Base-by-base conservation (phyloP, 2,888 invertebrate genomes). In the Cryptocephalus primarius region DNA sequence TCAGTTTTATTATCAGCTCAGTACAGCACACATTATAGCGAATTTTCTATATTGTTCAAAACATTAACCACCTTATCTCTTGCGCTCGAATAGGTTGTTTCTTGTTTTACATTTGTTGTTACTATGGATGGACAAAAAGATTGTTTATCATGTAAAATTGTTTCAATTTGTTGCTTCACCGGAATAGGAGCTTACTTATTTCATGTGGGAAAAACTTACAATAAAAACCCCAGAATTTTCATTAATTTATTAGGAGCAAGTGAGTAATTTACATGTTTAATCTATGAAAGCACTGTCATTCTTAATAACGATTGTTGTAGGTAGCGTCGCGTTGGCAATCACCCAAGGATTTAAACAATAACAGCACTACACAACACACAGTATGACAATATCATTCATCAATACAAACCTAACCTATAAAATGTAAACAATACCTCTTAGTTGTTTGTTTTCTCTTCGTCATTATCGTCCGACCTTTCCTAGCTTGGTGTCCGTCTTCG, bases 401-500 rank as follows among this genome's bases (percentile, higher is more conserved):
- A 36, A 36, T 6, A 36, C 4, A 6, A n/a, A n/a, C n/a, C 4
- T 36, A 11, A 36, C 12, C 38, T 36, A 11, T 39, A 39, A 39
- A 39, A 8, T 39, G 8, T 39, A 9, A 42, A 12, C 31, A 42
- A 14, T 32, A n/a, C 33, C 8, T 9, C 12, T 14, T n/a, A 32
- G 8, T 10, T 8, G 9, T 11, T 10, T 42, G 13, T 32, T 42
- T 42, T 31, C 34, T 9, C 57, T 70, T n/a, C n/a, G n/a, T n/a
- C n/a, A n/a, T n/a, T 71, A 80, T 60, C 70, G 72, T 53, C 96
- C 96, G 56, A 96, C 94, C 79, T 89, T 87, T 44, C 96, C 96
- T 41, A 97, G 73, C 66, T 83, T 85, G 0, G 93, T 90, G 65
- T 97, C 94, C 52, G 96, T 97, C 72, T 92, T 92, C 2, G 96